Percentiles rank a stretch among this genome's conserved stretches.
These are phyloP conservation scores for Theristicus caerulescens DNA, from an alignment of 2,113 vertebrate species.

Conservation along the genomic window DNA sequence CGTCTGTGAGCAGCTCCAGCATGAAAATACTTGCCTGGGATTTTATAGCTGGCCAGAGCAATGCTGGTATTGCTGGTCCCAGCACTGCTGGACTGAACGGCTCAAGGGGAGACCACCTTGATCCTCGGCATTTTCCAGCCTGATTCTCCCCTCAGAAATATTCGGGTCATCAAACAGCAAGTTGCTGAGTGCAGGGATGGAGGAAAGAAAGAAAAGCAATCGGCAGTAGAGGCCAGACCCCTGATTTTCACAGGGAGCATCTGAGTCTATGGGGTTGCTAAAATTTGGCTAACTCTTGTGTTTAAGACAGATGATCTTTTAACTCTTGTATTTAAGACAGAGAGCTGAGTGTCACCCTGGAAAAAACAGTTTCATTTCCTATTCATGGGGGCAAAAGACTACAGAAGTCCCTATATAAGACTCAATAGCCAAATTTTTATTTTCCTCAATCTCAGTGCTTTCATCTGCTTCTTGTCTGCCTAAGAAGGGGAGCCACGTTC, in stretches of 20 bases:
- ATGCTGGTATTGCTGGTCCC: not conserved
- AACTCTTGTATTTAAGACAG: not conserved
- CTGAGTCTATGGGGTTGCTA: not conserved
- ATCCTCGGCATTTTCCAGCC: not conserved
- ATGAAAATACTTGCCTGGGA: not conserved
- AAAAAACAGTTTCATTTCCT: not conserved
- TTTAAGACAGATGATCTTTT: not conserved
- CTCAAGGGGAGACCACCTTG: not conserved
- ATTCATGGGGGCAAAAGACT: not conserved
- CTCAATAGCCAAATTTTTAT: not conserved
- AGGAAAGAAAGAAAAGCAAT: not conserved
- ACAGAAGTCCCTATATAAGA: not conserved
- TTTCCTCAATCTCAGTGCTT: not conserved
- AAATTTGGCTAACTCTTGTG: not conserved
- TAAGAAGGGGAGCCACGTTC: not conserved
- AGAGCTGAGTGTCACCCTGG: not conserved
- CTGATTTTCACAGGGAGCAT: not conserved
- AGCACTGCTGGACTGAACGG: not conserved
- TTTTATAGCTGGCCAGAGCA: no score
- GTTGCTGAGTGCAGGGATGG: not conserved
- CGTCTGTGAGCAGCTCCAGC: not conserved
- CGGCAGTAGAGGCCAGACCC: rapidly evolving
- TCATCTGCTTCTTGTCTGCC: not conserved
- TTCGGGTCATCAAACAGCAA: not conserved
- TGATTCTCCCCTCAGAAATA: not conserved